These are phyloP conservation scores for Sphenodon punctatus DNA, from an alignment of 2,797 vertebrate genomes.

Conservation along the genomic window DNA sequence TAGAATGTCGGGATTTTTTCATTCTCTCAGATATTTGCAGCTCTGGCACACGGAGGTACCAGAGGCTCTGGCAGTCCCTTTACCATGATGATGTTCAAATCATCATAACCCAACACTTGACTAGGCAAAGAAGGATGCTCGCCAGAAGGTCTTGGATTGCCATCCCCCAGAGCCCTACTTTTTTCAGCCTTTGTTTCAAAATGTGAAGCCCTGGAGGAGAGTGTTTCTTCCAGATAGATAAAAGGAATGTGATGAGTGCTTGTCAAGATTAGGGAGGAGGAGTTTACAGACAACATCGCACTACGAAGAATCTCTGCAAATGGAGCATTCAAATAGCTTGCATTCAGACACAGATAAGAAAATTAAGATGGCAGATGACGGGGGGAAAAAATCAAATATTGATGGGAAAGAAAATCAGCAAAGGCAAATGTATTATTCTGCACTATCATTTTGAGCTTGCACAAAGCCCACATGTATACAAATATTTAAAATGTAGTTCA, in stretches of 20 bases:
- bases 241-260: constrained; percentile 18
- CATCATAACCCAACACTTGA: background rate
- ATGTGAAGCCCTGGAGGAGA: constrained; percentile 37
- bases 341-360: background rate
- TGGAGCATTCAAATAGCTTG: constrained; percentile 18
- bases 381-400: constrained; percentile 37
- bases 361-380: constrained; percentile 2
- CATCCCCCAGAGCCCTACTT: background rate
- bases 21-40: constrained; percentile 4
- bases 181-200: constrained; percentile 54
- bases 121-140: background rate
- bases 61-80: background rate
- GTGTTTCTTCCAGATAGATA: constrained; percentile 48
- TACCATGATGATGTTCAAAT: constrained; percentile 8
- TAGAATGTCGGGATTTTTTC: fast-evolving
- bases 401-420: constrained; percentile 15
- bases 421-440: background rate
- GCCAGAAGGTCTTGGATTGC: constrained; percentile 13
- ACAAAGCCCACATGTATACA: fast-evolving
- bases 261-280: background rate
- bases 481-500: fast-evolving
- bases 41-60: constrained; percentile 8
- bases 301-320: constrained; percentile 17
- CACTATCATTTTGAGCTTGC: background rate
- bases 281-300: constrained; percentile 43